These are phyloP conservation scores for Ridgeia piscesae DNA, from an alignment of 1,140 invertebrate genomes.

Conservation along the genomic window DNA sequence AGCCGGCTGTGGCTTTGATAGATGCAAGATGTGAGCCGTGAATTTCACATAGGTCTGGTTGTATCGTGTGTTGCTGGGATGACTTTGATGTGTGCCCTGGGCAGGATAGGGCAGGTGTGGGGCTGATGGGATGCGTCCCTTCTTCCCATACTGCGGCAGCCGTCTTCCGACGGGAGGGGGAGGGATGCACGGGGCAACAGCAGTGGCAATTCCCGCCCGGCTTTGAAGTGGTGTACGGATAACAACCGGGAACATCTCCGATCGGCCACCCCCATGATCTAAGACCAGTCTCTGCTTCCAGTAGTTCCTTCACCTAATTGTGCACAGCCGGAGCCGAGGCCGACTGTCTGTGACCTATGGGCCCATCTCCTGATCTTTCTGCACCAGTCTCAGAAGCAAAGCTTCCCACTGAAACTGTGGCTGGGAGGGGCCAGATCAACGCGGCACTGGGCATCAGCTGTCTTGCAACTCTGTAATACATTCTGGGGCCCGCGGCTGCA, in stretches of 20 bases:
- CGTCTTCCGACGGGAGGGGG: no score
- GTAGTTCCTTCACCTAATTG: background rate
- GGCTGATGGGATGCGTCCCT: background rate
- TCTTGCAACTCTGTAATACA: background rate
- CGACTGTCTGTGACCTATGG: background rate
- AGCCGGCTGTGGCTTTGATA: background rate
- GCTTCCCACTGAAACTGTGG: background rate
- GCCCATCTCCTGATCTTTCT: background rate
- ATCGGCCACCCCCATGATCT: background rate
- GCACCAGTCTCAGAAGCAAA: background rate
- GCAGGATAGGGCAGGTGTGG: background rate
- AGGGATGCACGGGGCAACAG: no score
- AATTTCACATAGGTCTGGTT: no score
- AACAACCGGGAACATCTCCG: background rate
- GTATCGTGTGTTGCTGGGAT: background rate
- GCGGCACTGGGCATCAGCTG: background rate
- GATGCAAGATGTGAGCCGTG: no score
- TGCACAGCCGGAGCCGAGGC: background rate
- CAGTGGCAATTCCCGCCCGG: background rate
- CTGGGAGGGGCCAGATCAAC: background rate
- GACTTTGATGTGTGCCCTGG: background rate
- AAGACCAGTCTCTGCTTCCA: background rate
- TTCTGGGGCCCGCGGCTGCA: background rate
- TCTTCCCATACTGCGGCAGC: background rate
- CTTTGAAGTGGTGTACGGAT: background rate